A percentile compares a stretch with the other conserved stretches of the same genome.
phyloP scores from a whole-genome alignment of 2,113 vertebrate species.

The Microtus oregoni region DNA sequence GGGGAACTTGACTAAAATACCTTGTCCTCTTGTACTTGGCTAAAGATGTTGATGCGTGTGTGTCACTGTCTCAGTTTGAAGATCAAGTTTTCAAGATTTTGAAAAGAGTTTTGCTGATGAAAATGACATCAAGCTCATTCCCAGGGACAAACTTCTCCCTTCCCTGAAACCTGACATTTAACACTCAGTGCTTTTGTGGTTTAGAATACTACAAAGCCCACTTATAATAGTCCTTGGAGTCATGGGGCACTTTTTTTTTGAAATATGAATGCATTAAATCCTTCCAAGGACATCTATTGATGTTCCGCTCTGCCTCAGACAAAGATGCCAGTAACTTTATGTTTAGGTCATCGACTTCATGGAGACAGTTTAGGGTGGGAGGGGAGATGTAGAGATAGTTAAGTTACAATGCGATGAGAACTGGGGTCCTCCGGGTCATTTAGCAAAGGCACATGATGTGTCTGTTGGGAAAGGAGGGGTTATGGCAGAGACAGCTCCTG shows the following conservation, averaged over 20 bases:
- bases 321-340: neutral
- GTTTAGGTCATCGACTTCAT: neutral
- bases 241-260: neutral
- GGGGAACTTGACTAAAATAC: neutral
- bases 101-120: neutral
- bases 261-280: neutral
- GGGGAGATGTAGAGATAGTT: neutral
- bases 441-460: neutral
- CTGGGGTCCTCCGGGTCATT: neutral
- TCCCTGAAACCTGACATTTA: slow-evolving; percentile 23
- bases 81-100: slow-evolving; percentile 1
- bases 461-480: neutral
- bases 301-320: neutral
- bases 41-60: neutral
- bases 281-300: neutral
- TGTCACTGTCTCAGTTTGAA: neutral
- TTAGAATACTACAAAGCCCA: neutral
- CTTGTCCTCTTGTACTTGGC: neutral
- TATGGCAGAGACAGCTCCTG: neutral
- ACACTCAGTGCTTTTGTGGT: neutral
- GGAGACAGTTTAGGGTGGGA: neutral
- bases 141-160: neutral
- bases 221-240: neutral
- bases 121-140: neutral
- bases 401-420: neutral